Percentiles rank a stretch among this genome's conserved stretches.
Conservation (phyloP, 2,113 vertebrate species). For the Hipposideros armiger region DNA sequence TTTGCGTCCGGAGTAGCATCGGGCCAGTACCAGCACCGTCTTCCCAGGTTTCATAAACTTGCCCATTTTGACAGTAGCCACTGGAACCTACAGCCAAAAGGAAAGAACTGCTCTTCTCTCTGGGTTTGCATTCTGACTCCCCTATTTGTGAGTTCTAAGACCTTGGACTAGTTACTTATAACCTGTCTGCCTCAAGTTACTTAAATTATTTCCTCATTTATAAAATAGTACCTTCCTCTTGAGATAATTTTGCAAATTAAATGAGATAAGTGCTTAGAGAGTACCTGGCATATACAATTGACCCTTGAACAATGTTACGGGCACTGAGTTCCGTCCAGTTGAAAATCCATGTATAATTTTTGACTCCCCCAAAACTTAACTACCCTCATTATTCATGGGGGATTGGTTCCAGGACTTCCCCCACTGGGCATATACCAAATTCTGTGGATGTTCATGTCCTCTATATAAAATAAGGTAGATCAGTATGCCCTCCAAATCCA, state of each 20-base stretch:
- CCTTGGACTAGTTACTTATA: neutral
- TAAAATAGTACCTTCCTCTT: neutral
- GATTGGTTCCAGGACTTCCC: neutral
- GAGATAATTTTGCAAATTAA: neutral
- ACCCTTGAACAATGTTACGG: neutral
- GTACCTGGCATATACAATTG: neutral
- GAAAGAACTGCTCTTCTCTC: too few relatives aligned
- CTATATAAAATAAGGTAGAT: neutral
- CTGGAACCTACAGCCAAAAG: too few relatives aligned
- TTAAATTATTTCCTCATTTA: neutral
- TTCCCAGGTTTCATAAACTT: too few relatives aligned
- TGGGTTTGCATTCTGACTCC: neutral
- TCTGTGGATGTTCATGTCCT: neutral
- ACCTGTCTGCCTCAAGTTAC: neutral
- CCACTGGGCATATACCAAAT: neutral
- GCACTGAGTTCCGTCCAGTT: too few relatives aligned
- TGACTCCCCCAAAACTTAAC: neutral
- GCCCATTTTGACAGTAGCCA: too few relatives aligned
- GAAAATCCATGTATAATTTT: neutral
- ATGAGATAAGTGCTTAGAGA: neutral
- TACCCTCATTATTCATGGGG: neutral
- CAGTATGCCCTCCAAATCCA: neutral
- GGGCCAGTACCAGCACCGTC: too few relatives aligned
- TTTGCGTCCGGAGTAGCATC: too few relatives aligned
- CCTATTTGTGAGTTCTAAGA: neutral